phyloP scores from a whole-genome alignment of 2,113 vertebrate species.

The Brevimyrus niger region DNA sequence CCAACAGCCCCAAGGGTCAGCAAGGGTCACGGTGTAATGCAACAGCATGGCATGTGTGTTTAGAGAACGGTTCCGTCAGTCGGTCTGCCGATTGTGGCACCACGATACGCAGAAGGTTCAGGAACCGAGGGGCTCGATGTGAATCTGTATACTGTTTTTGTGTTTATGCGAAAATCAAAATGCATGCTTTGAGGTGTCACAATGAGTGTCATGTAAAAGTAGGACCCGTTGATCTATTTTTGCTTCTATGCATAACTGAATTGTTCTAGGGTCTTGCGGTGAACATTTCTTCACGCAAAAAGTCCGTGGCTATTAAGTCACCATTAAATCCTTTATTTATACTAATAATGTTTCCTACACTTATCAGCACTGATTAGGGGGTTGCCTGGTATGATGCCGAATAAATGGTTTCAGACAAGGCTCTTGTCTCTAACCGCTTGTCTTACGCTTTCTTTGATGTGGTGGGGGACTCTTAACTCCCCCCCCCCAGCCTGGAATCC shows the following conservation, averaged over 20 bases:
- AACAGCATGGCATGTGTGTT: neutral
- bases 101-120: neutral
- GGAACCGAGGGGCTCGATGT: neutral
- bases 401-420: conserved; percentile 51
- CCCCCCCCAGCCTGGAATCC: conserved; percentile 24
- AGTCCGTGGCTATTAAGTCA: neutral
- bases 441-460: conserved; percentile 29
- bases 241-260: neutral
- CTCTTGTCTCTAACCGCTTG: neutral
- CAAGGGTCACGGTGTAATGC: conserved; percentile 28
- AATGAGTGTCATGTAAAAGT: neutral
- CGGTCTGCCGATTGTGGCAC: neutral
- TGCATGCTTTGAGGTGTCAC: neutral
- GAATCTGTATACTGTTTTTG: neutral
- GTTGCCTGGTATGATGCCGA: conserved; percentile 54
- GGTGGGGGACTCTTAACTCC: conserved; percentile 13
- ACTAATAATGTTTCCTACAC: neutral
- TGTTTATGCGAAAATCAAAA: neutral
- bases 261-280: neutral
- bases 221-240: neutral
- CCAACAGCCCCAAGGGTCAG: conserved; percentile 27
- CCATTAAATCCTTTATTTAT: neutral
- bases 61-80: neutral
- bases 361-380: neutral
- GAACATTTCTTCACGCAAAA: neutral